Base-by-base conservation (phyloP, 2,797 vertebrate species). In the Enteromius unitaeniatus region DNA sequence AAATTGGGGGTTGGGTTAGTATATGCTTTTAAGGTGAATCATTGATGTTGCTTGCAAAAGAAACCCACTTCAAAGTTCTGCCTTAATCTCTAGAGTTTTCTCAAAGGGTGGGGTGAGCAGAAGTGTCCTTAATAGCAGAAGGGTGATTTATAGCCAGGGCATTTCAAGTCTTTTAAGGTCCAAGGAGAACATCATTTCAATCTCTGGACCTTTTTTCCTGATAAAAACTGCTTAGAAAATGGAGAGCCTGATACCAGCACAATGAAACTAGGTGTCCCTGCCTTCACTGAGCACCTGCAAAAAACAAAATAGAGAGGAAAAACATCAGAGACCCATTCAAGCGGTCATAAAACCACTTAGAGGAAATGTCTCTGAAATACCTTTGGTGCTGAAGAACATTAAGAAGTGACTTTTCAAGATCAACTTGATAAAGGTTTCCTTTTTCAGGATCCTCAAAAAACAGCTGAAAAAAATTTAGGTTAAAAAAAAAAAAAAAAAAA, bases 391-490 rank as follows among this genome's bases (percentile, higher is more conserved):
- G 95, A 82, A 99, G 85, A 37, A 90, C 88, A 26, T 95, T 88
- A n/a, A 96, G 92, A 87, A 99, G 93, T 0, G 96, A 92, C 5
- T 73, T 91, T 13, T 94, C 86, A 17, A 92, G 91, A 86, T 94
- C 84, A 21, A 97, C 91, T 86, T 92, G 86, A 70, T 97, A 93
- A 3, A 98, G 90, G 0, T 93, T 94, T 84, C 93, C 93, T 82
- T 90, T 94, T 69, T 93, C 91, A 49, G 92, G 93, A 80, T 98
- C 96, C 91, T 99, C 98, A 94, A 97, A 99, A 85, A 95, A 99
- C 69, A 99, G 84, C 98, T 99, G 85, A 14, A 85, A 60, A 6
- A 21, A 51, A 40, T 45, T 42, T 31, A 55, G 17, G 75, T 75
- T n/a, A 5, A 60, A 62, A 77, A 1, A 62, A 34, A 34, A 28